phyloP scores from a whole-genome alignment of 1,140 invertebrate species.

The Drosophila hydei region DNA sequence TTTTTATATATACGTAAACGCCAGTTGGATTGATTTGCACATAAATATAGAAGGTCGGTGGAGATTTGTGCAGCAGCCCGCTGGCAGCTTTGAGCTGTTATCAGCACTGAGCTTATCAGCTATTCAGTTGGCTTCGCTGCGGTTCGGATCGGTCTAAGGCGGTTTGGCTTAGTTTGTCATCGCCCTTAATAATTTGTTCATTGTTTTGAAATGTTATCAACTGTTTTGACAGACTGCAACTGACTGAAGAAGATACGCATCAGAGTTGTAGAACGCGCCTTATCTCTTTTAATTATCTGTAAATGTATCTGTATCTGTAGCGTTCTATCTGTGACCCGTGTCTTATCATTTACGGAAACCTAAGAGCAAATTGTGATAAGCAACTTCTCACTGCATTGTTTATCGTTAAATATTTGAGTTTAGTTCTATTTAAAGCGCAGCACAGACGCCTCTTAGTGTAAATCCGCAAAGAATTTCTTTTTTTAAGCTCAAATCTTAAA shows the following conservation, averaged over 20 bases:
- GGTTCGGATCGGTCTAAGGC: conserved; percentile 53
- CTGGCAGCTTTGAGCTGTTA: conserved; percentile 18
- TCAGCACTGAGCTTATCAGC: conserved; percentile 58
- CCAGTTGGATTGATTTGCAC: conserved; percentile 19
- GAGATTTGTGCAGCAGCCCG: conserved; percentile 21
- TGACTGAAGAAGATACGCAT: neutral
- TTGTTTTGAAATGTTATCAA: conserved; percentile 41
- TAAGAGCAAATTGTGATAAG: conserved; percentile 18
- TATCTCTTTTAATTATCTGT: conserved; percentile 14
- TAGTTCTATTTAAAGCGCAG: conserved; percentile 28
- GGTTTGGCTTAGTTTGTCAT: conserved; percentile 51
- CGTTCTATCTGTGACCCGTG: too few relatives aligned
- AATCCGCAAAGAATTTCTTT: neutral
- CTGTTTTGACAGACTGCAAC: conserved; percentile 22
- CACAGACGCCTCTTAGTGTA: neutral
- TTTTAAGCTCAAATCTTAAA: neutral
- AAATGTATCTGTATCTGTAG: conserved; percentile 23
- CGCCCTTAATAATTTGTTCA: conserved; percentile 48
- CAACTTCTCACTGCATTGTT: conserved; percentile 7
- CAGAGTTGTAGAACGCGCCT: conserved; percentile 5
- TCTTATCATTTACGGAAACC: conserved; percentile 44
- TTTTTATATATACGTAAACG: conserved; percentile 1
- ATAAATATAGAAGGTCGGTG: conserved; percentile 8
- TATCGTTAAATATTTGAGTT: conserved; percentile 35
- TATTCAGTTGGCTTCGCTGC: conserved; percentile 27